Conservation (phyloP, 2,113 vertebrate genomes). For the Brachyhypopomus occidentalis region DNA sequence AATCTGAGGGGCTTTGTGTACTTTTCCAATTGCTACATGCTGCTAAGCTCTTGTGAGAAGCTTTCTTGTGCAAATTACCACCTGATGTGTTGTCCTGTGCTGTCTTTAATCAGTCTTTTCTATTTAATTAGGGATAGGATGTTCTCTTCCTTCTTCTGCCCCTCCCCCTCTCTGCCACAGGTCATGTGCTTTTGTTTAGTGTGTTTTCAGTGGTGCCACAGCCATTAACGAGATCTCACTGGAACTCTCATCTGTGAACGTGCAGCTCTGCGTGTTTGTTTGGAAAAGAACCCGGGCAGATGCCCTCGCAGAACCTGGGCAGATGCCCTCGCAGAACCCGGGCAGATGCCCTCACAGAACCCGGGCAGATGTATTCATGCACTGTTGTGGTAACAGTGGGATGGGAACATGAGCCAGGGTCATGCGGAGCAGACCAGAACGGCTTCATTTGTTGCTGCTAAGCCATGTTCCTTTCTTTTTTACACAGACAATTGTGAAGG, state of each 20-base stretch:
- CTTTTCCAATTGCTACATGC: too few relatives aligned
- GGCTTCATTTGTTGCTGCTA: neutral
- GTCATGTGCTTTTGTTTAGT: neutral
- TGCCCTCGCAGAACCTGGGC: neutral
- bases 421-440: constrained; percentile 13
- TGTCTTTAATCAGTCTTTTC: too few relatives aligned
- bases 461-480: neutral
- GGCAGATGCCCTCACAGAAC: neutral
- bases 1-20: too few relatives aligned
- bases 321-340: too few relatives aligned
- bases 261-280: constrained; percentile 16
- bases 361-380: constrained; percentile 3
- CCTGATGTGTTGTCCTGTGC: too few relatives aligned
- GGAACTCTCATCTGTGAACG: neutral
- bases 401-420: neutral
- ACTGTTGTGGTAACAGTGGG: constrained; percentile 15
- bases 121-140: neutral
- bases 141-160: neutral
- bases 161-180: neutral
- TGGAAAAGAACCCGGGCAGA: constrained; percentile 15
- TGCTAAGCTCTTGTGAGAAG: too few relatives aligned
- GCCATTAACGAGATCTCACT: neutral
- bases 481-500: too few relatives aligned
- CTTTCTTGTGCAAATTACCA: too few relatives aligned
- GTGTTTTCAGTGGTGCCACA: neutral